Base-by-base conservation (phyloP, 2,888 invertebrate genomes). In the Uropetala carovei region DNA sequence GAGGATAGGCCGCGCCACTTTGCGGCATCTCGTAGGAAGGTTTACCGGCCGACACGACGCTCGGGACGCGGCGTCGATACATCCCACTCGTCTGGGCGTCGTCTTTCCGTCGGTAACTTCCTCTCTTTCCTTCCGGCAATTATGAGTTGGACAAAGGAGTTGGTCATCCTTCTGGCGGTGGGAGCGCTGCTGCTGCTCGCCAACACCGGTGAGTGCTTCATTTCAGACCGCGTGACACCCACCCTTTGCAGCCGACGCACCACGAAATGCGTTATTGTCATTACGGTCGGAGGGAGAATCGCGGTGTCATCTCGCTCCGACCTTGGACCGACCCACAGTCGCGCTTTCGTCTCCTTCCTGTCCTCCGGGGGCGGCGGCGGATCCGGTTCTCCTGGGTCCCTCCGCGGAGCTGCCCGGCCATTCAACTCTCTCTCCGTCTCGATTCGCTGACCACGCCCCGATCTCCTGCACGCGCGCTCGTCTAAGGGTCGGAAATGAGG, bases 351-450 rank as follows among this genome's bases (percentile, higher is more conserved):
- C 64, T 27, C n/a, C 84, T 84, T 22, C 22, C 22, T 59, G 11
- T 10, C 16, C 86, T 11, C 60, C 86, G 86, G 86, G 60, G 60
- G 60, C 60, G 89, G 64, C 68, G 18, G 59, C 43, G 43, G 89
- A 89, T 89, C 89, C 89, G 89, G 89, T 89, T 89, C 64, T 68
- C 56, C 64, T 11, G 57, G 83, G 56, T 18, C 57, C 43, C 30
- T n/a, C 56, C 83, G 18, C 57, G 83, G 56, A 5, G 75, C 75
- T 22, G 75, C 75, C 89, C 64, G 89, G 89, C 27, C 89, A 64
- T 89, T 89, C 89, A 89, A 89, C 89, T 89, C 64, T 89, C 83
- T 13, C 22, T 27, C 27, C 86, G 58, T 86, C 85, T 27, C 85
- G 60, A 60, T 18, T 18, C 60, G 27, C 16, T 64, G 60, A 30